Percentiles rank a stretch among this genome's conserved stretches.
These are phyloP conservation scores for Vulpes ferrilata DNA, from an alignment of 2,113 vertebrate species.

Conservation along the genomic window DNA sequence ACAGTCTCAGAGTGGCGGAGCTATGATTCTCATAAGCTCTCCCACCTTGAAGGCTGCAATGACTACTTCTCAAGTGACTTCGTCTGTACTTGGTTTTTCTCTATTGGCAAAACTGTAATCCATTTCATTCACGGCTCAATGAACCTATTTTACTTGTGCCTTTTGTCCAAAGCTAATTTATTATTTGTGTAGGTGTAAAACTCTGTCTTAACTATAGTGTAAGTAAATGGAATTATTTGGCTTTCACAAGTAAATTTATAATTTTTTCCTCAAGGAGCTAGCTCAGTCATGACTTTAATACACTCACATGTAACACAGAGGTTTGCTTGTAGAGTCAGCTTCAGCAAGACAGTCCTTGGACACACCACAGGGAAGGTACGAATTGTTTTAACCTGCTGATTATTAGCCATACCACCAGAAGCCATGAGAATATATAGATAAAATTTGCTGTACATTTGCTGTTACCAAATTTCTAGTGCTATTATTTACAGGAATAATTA, in stretches of 20 bases:
- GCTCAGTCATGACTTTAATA: not conserved
- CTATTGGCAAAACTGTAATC: not conserved
- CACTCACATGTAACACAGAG: not conserved
- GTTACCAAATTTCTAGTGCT: conserved; percentile 20
- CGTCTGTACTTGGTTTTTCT: not conserved
- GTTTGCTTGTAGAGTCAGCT: not conserved
- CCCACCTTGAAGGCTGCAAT: not conserved
- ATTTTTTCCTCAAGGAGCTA: not conserved
- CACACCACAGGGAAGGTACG: not conserved
- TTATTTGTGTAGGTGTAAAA: not conserved
- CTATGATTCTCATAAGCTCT: not conserved
- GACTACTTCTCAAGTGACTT: not conserved
- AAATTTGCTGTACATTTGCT: conserved; percentile 21
- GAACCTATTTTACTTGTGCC: not conserved
- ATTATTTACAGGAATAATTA: not conserved
- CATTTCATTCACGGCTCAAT: not conserved
- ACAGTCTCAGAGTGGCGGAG: not conserved
- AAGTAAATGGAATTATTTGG: conserved; percentile 17
- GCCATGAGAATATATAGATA: not conserved
- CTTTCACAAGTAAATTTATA: not conserved
- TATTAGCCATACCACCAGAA: not conserved
- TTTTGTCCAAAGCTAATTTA: conserved; percentile 45
- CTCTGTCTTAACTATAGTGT: not conserved
- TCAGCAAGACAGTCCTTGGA: not conserved
- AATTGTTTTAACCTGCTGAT: not conserved